phyloP scores from a whole-genome alignment of 2,113 vertebrate genomes.

The Oxygymnocypris stewartii region DNA sequence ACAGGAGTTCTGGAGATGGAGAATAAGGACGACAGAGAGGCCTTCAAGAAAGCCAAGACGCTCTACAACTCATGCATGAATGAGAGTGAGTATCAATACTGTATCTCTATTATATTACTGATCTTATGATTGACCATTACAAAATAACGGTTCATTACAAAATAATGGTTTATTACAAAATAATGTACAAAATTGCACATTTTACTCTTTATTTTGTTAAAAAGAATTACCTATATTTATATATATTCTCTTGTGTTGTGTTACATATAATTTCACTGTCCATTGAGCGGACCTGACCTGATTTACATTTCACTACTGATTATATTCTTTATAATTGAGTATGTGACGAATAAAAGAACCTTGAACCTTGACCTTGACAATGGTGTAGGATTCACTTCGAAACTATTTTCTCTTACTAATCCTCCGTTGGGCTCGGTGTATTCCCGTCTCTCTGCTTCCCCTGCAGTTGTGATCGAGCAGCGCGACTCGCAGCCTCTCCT shows the following conservation, averaged over 20 bases:
- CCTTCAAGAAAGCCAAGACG: conserved; percentile 88
- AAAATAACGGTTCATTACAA: too few relatives aligned
- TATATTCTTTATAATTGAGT: too few relatives aligned
- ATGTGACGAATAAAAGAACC: too few relatives aligned
- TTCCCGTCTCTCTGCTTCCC: conserved; percentile 30
- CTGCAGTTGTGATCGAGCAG: conserved; percentile 86
- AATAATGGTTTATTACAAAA: too few relatives aligned
- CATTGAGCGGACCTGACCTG: too few relatives aligned
- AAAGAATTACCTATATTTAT: too few relatives aligned
- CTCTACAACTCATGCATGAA: conserved; percentile 97
- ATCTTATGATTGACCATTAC: not conserved
- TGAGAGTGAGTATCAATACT: conserved; percentile 80
- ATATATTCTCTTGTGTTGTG: too few relatives aligned
- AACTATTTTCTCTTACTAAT: not conserved
- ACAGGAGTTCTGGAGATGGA: conserved; percentile 87
- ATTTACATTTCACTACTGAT: too few relatives aligned
- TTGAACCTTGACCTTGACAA: not conserved
- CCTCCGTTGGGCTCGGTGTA: not conserved
- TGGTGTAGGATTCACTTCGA: not conserved
- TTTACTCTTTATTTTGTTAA: too few relatives aligned
- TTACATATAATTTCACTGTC: too few relatives aligned
- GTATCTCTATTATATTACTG: not conserved
- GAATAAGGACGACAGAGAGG: conserved; percentile 79
- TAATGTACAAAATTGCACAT: too few relatives aligned
- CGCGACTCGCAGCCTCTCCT: conserved; percentile 87